Base-by-base conservation (phyloP, 1,140 invertebrate species). In the Pomphorhynchus laevis region DNA sequence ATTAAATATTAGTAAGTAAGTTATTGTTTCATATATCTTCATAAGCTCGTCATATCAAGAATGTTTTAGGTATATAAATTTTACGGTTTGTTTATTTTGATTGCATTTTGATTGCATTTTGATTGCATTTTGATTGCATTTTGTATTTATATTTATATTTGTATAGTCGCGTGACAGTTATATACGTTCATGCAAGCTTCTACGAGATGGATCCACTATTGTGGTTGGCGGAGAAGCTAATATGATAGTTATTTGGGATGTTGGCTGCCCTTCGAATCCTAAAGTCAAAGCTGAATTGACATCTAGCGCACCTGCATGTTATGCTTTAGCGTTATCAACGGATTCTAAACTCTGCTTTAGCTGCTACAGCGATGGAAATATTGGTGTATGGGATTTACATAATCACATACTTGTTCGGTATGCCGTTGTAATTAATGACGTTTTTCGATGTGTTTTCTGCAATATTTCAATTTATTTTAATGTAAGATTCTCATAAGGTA, bases 221-320 rank as follows among this genome's bases (percentile, higher is more conserved):
- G 82, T 93, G 45, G 82, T 93, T 14, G 84, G 84, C 35, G 82
- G 82, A 2, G 84, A 93, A 60, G 79, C 80, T 5, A 76, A 71
- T 43, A 84, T 77, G 49, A 64, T 93, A 34, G 79, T 74, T 33
- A 86, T 93, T 50, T 93, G 79, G 76, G 82, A 93, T 58, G 53
- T 89, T 38, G 21, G 31, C 17, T 20, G n/a, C 18, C 8, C 14
- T 41, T 37, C 22, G 5, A 14, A 25, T 12, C n/a, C 25, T 12
- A 62, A 75, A 38, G 63, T 65, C 27, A 66, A 65, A 46, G 76
- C 76, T 5, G 84, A 89, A 54, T 62, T 93, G 23, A 84, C 77
- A n/a, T 86, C 76, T 1, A 72, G 70, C 40, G 80, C 82, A 31
- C 80, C 82, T 1, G 86, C 84, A 0, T 93, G 84, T 57, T 93